These are phyloP conservation scores for Phyllostomus hastatus DNA, from an alignment of 2,113 vertebrate species.

Conservation along the genomic window DNA sequence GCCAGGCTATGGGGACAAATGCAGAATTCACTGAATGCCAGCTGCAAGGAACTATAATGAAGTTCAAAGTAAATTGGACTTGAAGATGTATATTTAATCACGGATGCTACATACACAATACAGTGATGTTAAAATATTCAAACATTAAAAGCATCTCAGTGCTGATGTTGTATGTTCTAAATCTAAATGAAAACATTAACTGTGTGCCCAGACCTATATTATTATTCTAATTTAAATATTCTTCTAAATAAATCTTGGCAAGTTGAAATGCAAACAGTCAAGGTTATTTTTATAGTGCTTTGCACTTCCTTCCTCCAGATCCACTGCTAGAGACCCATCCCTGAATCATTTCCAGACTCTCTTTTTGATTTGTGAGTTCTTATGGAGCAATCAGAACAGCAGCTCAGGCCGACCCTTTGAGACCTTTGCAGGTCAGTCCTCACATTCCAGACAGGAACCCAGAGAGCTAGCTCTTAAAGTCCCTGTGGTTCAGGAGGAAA, in stretches of 20 bases:
- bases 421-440: neutral
- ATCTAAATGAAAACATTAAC: slow-evolving; percentile 39
- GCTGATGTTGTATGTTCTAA: slow-evolving; percentile 31
- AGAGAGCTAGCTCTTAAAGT: neutral
- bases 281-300: slow-evolving; percentile 12
- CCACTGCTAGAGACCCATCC: neutral
- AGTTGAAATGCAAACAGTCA: slow-evolving; percentile 46
- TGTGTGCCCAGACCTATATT: slow-evolving; percentile 28
- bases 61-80: slow-evolving; percentile 26
- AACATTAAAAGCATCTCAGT: slow-evolving; percentile 20
- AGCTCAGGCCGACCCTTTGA: neutral
- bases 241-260: neutral
- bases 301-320: neutral
- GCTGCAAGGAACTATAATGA: neutral
- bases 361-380: neutral
- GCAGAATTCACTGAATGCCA: slow-evolving; percentile 16
- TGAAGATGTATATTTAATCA: neutral
- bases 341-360: neutral
- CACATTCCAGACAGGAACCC: neutral
- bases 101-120: slow-evolving; percentile 32
- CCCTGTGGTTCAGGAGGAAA: neutral
- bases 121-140: slow-evolving; percentile 43
- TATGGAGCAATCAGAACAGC: neutral
- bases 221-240: slow-evolving; percentile 44
- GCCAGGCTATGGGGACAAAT: neutral